These are phyloP conservation scores for Trissolcus basalis DNA, from an alignment of 1,140 invertebrate species.

Conservation along the genomic window DNA sequence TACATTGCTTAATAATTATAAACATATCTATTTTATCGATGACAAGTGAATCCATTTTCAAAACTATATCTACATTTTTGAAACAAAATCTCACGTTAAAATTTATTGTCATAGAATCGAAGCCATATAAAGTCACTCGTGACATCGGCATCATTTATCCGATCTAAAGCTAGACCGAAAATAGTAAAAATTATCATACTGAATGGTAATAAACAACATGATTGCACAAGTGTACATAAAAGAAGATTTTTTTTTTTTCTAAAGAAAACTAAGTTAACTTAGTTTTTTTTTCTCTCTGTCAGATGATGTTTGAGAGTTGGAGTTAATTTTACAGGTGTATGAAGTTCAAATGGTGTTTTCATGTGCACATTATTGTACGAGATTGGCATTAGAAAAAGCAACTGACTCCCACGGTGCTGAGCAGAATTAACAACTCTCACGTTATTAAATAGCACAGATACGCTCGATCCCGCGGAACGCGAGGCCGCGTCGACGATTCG, in stretches of 20 bases:
- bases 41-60: too few relatives aligned
- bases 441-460: constrained; percentile 67
- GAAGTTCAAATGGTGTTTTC: constrained; percentile 28
- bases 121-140: constrained; percentile 23
- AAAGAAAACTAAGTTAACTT: too few relatives aligned
- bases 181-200: too few relatives aligned
- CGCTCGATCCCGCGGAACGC: constrained; percentile 48
- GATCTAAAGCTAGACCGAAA: background rate
- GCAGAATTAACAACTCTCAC: constrained; percentile 52
- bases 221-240: too few relatives aligned
- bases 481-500: constrained; percentile 42
- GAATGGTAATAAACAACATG: too few relatives aligned
- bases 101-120: constrained; percentile 22
- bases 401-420: constrained; percentile 63
- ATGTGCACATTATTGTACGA: constrained; percentile 37
- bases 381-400: constrained; percentile 56
- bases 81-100: background rate
- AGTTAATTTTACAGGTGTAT: background rate
- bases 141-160: constrained; percentile 4
- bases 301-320: background rate
- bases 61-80: too few relatives aligned
- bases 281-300: too few relatives aligned
- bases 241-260: too few relatives aligned
- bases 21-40: constrained; percentile 13
- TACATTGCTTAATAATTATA: constrained; percentile 23